These are phyloP conservation scores for Cheumatopsyche charites DNA, from an alignment of 1,140 invertebrate species.

Conservation along the genomic window DNA sequence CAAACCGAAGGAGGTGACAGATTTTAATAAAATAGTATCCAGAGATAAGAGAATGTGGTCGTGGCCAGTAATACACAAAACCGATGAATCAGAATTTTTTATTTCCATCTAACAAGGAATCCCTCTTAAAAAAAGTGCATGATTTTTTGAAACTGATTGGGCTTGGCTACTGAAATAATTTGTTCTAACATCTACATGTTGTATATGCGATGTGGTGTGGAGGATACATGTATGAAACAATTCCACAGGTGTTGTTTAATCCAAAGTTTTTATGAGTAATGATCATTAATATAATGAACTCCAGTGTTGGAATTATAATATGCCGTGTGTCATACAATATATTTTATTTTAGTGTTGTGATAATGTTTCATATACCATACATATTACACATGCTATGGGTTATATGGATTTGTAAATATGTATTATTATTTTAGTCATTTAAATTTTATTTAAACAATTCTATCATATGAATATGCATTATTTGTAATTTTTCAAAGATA, in stretches of 20 bases:
- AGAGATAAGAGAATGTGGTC: background rate
- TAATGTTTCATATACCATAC: background rate
- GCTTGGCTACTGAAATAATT: background rate
- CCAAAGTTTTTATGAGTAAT: conserved; percentile 29
- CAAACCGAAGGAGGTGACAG: background rate
- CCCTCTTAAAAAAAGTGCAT: conserved; percentile 19
- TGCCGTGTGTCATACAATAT: conserved; percentile 27
- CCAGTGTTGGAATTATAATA: conserved; percentile 31
- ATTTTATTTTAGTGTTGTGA: conserved; percentile 1
- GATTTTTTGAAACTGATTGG: background rate
- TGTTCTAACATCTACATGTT: background rate
- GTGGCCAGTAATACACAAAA: conserved; percentile 29
- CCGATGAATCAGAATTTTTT: conserved; percentile 26
- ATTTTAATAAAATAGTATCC: background rate
- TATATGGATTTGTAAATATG: conserved; percentile 2
- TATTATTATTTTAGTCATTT: conserved; percentile 15
- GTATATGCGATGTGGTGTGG: background rate
- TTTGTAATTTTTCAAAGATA: background rate
- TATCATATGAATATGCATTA: background rate
- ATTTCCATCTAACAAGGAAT: no score
- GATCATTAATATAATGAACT: conserved; percentile 21
- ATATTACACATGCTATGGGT: no score
- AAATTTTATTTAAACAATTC: background rate
- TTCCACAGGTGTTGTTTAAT: conserved; percentile 29
- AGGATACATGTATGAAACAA: background rate